Evolutionary conservation across 2,888 invertebrate genomes (phyloP).

Genomic region (Diarsia brunnea): DNA sequence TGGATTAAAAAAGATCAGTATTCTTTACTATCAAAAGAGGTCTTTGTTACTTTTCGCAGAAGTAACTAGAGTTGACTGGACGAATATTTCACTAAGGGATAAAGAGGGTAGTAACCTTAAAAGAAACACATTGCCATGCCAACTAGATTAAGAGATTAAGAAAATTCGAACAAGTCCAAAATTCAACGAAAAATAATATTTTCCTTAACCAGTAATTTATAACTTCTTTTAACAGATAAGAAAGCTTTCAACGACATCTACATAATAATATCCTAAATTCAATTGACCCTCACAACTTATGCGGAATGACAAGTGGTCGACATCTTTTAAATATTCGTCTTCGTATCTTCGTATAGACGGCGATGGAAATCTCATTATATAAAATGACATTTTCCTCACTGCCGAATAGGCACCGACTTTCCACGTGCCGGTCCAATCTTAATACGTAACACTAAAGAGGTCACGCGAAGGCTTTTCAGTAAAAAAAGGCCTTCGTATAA

Average conservation of each 20-base stretch:
- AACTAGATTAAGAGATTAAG: not conserved
- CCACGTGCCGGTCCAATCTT: conserved; percentile 52
- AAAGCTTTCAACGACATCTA: conserved; percentile 43
- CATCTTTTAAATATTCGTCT: conserved; percentile 43
- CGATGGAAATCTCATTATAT: conserved; percentile 49
- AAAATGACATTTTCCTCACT: conserved; percentile 42
- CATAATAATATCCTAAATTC: conserved; percentile 47
- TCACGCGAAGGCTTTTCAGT: conserved; percentile 46
- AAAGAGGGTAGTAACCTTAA: not conserved
- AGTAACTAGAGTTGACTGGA: not conserved
- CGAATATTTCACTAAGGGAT: not conserved
- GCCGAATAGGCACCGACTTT: conserved; percentile 27
- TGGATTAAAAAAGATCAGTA: conserved; percentile 16
- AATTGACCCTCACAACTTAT: conserved; percentile 49
- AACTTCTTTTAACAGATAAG: conserved; percentile 19
- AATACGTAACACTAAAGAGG: conserved; percentile 56
- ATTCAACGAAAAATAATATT: not conserved
- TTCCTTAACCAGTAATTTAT: conserved; percentile 19
- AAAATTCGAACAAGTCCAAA: not conserved
- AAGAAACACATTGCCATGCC: conserved; percentile 2
- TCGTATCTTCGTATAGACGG: conserved; percentile 19
- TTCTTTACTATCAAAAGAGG: not conserved
- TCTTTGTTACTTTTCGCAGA: not conserved
- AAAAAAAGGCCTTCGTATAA: conserved; percentile 55
- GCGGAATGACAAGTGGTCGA: conserved; percentile 42